Base-by-base conservation (phyloP, 2,888 invertebrate species). In the Brachypalpus laphriformis region DNA sequence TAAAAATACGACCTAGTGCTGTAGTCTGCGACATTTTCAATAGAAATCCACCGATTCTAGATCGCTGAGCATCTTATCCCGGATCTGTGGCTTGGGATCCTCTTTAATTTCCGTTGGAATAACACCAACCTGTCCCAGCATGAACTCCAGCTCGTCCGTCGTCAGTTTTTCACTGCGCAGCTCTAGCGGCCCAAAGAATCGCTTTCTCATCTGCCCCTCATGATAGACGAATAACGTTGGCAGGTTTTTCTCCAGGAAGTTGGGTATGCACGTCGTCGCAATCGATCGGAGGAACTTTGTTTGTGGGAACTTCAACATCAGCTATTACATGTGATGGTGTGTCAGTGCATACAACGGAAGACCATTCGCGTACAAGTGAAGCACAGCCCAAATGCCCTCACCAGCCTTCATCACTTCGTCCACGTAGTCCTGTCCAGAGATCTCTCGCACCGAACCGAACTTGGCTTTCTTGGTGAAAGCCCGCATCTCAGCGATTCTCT, bases 221-320 rank as follows among this genome's bases (percentile, higher is more conserved):
- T 94, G 94, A 92, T 99, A 99, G n/a, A 99, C 93, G 91, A 99
- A 99, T 88, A 99, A 94, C 5, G 98, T 97, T 3, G 99, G 99
- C 87, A 99, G 93, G 92, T 99, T 98, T 88, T 95, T 95, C 90
- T 99, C 98, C 0, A 98, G 99, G 92, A 96, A 99, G 92, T 99
- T 98, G 0, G 98, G 98, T 91, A 99, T 98, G 91, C 99, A 99
- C 0, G 98, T 97, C 49, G 96, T 96, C 0, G 98, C 97, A 18
- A 98, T 94, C 37, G 98, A 97, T 90, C 96, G 97, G 86, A 99
- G 91, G 92, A 99, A 99, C 92, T 99, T 99, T 0, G 97, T 97
- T 87, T 95, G 94, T 0, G 97, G 97, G 90, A 94, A 98, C 91
- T 96, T 97, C 6, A 91, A 91, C 0, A 98, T 97, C 47, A 99